Conservation (phyloP, 2,888 invertebrate species). For the Neelides folsomi region DNA sequence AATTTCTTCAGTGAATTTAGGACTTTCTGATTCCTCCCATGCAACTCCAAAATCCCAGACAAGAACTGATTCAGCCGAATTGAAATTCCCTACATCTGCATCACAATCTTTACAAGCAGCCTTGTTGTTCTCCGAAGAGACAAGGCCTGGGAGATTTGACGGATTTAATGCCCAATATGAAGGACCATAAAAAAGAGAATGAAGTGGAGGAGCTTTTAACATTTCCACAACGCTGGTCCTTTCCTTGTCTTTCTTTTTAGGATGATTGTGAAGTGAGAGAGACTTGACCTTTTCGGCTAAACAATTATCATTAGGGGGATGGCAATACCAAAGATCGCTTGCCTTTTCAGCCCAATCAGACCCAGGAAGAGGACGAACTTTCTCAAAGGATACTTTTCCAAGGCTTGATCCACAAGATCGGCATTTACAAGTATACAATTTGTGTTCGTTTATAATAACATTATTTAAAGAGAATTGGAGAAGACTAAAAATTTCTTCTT, state of each 20-base stretch:
- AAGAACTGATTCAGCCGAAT: constrained; percentile 15
- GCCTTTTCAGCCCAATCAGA: constrained; percentile 43
- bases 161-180: constrained; percentile 46
- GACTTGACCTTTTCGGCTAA: neutral
- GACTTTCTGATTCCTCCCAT: constrained; percentile 11
- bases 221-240: constrained; percentile 17
- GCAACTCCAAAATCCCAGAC: constrained; percentile 26
- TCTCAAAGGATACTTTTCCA: constrained; percentile 41
- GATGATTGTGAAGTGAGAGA: neutral
- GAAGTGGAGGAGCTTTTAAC: constrained; percentile 31
- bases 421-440: constrained; percentile 29
- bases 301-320: constrained; percentile 39
- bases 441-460: constrained; percentile 17
- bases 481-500: constrained; percentile 7
- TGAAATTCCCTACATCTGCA: constrained; percentile 19
- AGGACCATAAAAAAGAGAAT: constrained; percentile 47
- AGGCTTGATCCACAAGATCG: constrained; percentile 38
- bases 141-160: constrained; percentile 35
- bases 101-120: constrained; percentile 22
- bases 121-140: neutral
- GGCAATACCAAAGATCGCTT: constrained; percentile 53
- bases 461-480: constrained; percentile 20
- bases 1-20: no score
- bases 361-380: constrained; percentile 50
- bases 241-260: neutral